Evolutionary conservation across 1,140 invertebrate species (phyloP).

Genomic region (Formica selysi): DNA sequence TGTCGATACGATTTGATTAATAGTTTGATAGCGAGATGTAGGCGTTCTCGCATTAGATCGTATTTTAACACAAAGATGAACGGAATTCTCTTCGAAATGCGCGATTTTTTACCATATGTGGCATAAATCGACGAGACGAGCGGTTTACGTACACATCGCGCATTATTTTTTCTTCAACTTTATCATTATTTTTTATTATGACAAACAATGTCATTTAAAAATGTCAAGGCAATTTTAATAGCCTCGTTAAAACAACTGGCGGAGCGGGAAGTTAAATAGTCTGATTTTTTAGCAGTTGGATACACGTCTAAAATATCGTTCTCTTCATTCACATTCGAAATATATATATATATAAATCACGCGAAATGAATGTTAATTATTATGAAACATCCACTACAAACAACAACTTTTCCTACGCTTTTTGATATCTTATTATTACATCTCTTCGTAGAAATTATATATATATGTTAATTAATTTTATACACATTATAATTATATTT

Average conservation of each 20-base stretch:
- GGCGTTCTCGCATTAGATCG: neutral
- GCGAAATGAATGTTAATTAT: constrained; percentile 22
- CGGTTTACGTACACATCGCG: neutral
- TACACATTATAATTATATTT: neutral
- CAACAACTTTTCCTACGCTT: neutral
- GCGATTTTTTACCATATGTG: neutral
- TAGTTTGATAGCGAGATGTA: constrained; percentile 9
- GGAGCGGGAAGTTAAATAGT: neutral
- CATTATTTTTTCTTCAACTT: constrained; percentile 18
- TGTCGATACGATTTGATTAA: constrained; percentile 57
- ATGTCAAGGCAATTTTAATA: constrained; percentile 40
- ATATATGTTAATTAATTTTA: constrained; percentile 37
- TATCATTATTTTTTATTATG: constrained; percentile 20
- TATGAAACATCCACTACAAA: neutral
- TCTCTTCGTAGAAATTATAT: constrained; percentile 11
- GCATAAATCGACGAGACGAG: constrained; percentile 16
- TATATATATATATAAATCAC: neutral
- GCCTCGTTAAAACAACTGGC: constrained; percentile 44
- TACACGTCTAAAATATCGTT: constrained; percentile 4
- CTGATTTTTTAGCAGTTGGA: constrained; percentile 23
- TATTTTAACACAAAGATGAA: constrained; percentile 27
- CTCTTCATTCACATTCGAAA: neutral
- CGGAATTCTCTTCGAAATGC: neutral
- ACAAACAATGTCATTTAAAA: constrained; percentile 36
- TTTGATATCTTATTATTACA: neutral